Conservation (phyloP, 2,797 vertebrate species). For the Lophotriccus pileatus region DNA sequence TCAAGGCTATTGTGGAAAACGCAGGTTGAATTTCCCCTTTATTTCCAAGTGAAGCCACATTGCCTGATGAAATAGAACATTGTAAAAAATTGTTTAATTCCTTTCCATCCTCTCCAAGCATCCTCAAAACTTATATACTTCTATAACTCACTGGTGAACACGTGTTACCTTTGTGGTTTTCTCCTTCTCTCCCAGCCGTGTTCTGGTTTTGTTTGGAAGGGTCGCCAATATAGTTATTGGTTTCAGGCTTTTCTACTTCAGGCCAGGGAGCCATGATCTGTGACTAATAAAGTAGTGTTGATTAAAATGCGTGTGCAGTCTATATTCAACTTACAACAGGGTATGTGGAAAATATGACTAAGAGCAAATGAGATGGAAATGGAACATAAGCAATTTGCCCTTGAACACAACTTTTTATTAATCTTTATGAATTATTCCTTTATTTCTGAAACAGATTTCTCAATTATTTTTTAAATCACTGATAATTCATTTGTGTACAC, state of each 20-base stretch:
- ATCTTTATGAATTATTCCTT: neutral
- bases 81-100: neutral
- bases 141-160: neutral
- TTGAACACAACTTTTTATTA: neutral
- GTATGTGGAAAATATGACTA: neutral
- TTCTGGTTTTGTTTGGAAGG: slow-evolving; percentile 47
- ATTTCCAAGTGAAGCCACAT: slow-evolving; percentile 10
- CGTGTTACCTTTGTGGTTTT: slow-evolving; percentile 58
- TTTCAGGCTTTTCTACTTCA: slow-evolving; percentile 73
- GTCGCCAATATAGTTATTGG: slow-evolving; percentile 62
- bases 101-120: neutral
- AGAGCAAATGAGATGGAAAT: neutral
- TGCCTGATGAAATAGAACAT: slow-evolving; percentile 48
- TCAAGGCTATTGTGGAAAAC: slow-evolving; percentile 81
- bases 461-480: neutral
- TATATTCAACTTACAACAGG: neutral
- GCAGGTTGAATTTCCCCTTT: slow-evolving; percentile 75
- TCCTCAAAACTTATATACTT: neutral
- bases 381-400: neutral
- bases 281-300: neutral
- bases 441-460: neutral
- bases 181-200: slow-evolving; percentile 54
- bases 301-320: neutral
- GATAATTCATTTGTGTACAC: neutral
- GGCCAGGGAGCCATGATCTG: slow-evolving; percentile 89